Percentiles rank a stretch among this genome's conserved stretches.
Conservation (phyloP, 2,888 invertebrate genomes). For the Strigamia transsilvanica region DNA sequence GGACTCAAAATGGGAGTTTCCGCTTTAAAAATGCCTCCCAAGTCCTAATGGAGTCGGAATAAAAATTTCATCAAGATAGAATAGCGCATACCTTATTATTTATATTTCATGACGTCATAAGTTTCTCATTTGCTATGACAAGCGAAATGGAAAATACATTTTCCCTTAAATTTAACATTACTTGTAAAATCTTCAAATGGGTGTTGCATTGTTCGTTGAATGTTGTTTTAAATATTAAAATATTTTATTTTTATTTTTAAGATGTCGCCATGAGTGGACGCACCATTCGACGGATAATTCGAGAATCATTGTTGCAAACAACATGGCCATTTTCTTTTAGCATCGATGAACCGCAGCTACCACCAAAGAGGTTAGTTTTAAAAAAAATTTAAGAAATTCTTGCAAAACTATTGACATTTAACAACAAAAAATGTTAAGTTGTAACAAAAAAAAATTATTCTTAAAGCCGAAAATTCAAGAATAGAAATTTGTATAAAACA, state of each 20-base stretch:
- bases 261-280: slow-evolving; percentile 54
- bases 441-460: too few species aligned
- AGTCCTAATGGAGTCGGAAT: neutral
- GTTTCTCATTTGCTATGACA: neutral
- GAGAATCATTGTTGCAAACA: slow-evolving; percentile 59
- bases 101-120: slow-evolving; percentile 13
- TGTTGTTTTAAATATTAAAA: neutral
- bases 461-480: too few species aligned
- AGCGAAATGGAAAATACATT: neutral
- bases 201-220: neutral
- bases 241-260: neutral
- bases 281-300: slow-evolving; percentile 58
- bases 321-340: slow-evolving; percentile 60
- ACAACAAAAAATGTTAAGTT: too few species aligned
- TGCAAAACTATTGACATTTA: too few species aligned
- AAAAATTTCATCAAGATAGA: neutral
- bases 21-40: slow-evolving; percentile 20
- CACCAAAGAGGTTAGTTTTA: neutral
- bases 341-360: slow-evolving; percentile 57
- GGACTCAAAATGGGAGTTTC: neutral
- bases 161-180: neutral
- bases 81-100: neutral
- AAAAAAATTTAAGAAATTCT: too few species aligned
- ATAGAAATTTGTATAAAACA: too few species aligned
- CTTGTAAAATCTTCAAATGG: neutral